Base-by-base conservation (phyloP, 1,140 invertebrate species). In the Tetramorium simillimum region DNA sequence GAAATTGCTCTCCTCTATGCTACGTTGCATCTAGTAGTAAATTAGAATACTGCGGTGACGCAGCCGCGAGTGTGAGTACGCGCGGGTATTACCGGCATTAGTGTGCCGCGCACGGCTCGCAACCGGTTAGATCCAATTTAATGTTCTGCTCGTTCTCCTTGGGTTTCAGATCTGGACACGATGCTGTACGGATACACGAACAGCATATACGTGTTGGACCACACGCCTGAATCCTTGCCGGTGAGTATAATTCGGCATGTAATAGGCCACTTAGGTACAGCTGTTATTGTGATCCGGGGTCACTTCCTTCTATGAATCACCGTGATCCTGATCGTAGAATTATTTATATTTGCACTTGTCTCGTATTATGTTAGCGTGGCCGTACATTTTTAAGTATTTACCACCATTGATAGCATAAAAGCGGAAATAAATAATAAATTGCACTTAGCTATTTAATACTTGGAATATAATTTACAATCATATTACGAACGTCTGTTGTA, bases 181-280 rank as follows among this genome's bases (percentile, higher is more conserved):
- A 94, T 95, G 94, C 92, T 95, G 78, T 95, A 95, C 88, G 94
- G 95, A 84, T 95, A 95, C 90, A 95, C 94, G 85, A 95, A 95
- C 77, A 93, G 93, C 76, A 95, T 95, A 91, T 95, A 95, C 76
- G 93, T 95, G 65, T 86, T 95, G 91, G 95, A 95, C 88, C 94
- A 94, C 65, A 94, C 93, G 56, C 93, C 94, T 9, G 94, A 94
- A 77, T 93, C 94, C 14, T 86, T 95, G 85, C 92, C 94, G 90
- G 95, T 95, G 92, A 92, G 94, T 94, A 92, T 56, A 60, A 85
- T 88, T 85, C 56, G 60, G 53, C 33, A 62, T 37, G 62, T 51
- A 81, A 63, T 65, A 12, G 72, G 63, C 75, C 70, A 85, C 72
- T 90, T 84, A 78, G 84, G 28, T 75, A 51, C 65, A 76, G 53